Conservation (phyloP, 2,113 vertebrate species). For the Coracopsis vasa region DNA sequence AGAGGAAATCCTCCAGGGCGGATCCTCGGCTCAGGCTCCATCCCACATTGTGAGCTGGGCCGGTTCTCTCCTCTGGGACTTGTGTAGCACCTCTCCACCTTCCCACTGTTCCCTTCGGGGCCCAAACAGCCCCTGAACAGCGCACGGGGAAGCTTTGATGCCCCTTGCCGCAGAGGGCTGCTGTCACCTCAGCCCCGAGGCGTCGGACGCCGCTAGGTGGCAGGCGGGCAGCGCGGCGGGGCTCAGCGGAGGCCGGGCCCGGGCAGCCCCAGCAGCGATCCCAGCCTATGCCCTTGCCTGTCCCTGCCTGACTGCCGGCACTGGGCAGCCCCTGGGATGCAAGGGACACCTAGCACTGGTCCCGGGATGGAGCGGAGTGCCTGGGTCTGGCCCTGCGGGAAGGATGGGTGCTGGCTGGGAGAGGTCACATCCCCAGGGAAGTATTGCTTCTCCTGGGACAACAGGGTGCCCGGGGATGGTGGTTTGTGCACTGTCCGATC, state of each 20-base stretch:
- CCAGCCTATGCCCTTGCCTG: background rate
- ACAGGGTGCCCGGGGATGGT: accelerated
- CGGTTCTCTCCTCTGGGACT: background rate
- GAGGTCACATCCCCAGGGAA: accelerated
- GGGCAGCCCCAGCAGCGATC: background rate
- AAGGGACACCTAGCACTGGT: background rate
- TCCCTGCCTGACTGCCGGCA: background rate
- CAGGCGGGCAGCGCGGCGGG: background rate
- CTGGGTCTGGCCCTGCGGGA: background rate
- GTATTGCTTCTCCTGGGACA: accelerated
- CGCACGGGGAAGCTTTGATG: accelerated
- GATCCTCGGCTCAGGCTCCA: background rate
- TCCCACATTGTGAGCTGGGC: background rate
- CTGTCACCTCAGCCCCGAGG: accelerated
- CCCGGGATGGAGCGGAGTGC: accelerated
- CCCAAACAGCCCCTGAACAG: no score
- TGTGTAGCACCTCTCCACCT: no score
- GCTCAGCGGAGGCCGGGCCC: background rate
- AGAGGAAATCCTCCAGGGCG: background rate
- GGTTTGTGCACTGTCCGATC: background rate
- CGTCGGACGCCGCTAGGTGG: background rate
- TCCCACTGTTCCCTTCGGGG: background rate
- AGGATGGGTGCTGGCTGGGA: background rate
- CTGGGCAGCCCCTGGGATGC: background rate
- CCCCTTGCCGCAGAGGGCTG: background rate